phyloP scores from a whole-genome alignment of 2,113 vertebrate species.

The Larimichthys crocea region DNA sequence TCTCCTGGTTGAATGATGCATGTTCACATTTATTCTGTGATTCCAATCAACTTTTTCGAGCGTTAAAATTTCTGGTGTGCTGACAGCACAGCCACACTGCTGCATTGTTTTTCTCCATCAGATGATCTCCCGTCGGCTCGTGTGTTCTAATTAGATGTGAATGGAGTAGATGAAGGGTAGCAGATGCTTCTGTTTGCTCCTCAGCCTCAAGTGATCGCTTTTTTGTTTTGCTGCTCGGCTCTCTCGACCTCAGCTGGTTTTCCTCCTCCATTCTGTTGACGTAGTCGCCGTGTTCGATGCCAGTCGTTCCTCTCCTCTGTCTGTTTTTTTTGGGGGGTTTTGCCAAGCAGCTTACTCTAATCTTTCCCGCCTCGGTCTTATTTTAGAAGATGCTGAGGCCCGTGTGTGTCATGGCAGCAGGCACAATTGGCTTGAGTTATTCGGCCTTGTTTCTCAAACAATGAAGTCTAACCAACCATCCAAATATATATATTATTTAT shows the following conservation, averaged over 20 bases:
- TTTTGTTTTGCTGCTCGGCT: neutral
- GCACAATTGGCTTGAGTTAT: conserved; percentile 30
- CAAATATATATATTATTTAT: neutral
- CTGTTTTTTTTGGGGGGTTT: neutral
- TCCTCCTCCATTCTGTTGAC: neutral
- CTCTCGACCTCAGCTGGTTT: neutral
- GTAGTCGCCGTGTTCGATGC: too few species aligned
- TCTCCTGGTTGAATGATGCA: too few species aligned
- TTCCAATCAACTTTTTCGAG: neutral
- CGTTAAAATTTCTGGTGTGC: neutral
- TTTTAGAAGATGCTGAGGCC: conserved; percentile 50
- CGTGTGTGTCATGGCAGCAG: conserved; percentile 71
- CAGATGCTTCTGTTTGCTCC: conserved; percentile 12
- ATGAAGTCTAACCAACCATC: conserved; percentile 7
- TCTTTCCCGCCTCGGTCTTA: conserved; percentile 48
- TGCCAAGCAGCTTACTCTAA: conserved; percentile 56
- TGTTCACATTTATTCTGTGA: neutral
- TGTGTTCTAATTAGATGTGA: conserved; percentile 4
- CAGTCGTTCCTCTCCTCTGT: neutral
- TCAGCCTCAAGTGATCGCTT: neutral
- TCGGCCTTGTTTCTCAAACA: conserved; percentile 19
- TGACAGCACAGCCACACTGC: neutral
- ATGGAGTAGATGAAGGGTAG: neutral
- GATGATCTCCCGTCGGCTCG: neutral
- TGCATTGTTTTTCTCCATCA: neutral